Evolutionary conservation across 2,113 vertebrate genomes (phyloP).

Genomic region (Balaenoptera acutorostrata): DNA sequence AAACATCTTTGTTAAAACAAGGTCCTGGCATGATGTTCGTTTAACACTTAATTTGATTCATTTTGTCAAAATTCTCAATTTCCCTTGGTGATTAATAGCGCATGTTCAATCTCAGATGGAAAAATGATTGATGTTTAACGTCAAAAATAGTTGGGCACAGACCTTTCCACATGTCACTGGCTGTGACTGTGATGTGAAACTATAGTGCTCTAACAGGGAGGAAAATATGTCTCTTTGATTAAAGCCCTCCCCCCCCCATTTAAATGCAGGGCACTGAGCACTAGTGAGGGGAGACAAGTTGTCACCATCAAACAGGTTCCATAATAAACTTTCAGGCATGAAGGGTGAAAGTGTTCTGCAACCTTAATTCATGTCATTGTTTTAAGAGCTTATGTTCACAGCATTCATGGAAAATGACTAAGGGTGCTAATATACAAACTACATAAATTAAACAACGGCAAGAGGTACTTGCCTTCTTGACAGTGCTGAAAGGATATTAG

Average conservation of each 20-base stretch:
- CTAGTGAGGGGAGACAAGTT: neutral
- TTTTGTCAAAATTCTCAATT: neutral
- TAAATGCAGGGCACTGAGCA: neutral
- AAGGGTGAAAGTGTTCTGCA: neutral
- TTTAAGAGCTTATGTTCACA: neutral
- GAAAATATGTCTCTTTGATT: constrained; percentile 28
- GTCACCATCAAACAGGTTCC: neutral
- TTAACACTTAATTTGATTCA: constrained; percentile 23
- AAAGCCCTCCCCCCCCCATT: neutral
- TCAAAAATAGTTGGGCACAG: neutral
- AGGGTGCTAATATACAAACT: constrained; percentile 16
- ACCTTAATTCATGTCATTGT: neutral
- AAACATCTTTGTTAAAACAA: neutral
- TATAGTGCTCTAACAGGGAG: neutral
- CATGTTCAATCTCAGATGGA: neutral
- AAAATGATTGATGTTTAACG: constrained; percentile 35
- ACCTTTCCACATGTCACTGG: neutral
- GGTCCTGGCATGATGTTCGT: neutral
- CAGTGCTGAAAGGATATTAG: neutral
- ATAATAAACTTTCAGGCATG: neutral
- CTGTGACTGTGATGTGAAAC: constrained; percentile 25
- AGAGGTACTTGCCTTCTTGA: neutral
- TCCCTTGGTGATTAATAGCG: neutral
- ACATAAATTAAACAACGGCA: neutral
- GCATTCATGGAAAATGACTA: neutral